Evolutionary conservation across 2,888 invertebrate genomes (phyloP), one percentile per base, ranked within the genome.

Genomic region (Eupithecia exiguata): DNA sequence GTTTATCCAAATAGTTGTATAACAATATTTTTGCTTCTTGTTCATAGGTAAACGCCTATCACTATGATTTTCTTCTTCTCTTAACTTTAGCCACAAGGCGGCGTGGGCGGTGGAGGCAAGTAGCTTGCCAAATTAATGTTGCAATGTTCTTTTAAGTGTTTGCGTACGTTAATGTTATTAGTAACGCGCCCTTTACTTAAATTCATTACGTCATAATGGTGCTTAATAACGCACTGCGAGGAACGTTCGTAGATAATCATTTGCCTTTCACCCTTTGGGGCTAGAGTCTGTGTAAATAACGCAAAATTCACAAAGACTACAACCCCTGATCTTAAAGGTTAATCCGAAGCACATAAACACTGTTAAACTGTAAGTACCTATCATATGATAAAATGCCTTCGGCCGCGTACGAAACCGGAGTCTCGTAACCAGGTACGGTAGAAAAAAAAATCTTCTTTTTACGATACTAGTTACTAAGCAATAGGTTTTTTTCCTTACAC

Each of bases 131-230:
- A 73, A 73, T 76, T 65, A 76, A 76, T 73, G 73, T 62, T 73
- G 70, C 75, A 75, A 76, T 76, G 70, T 76, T 76, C 75, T 71
- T 75, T 73, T 71, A 73, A 72, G 69, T 76, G 75, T 71, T 76
- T 76, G 75, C 75, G 73, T 62, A 61, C 68, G 68, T 72, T 74
- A 69, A 71, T 69, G 74, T 21, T 53, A 70, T 74, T 68, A 74
- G 63, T 72, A 70, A 75, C 70, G 75, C 36, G 68, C 70, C 61
- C 61, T 73, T 75, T 76, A 73, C 21, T 63, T 70, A 38, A 75
- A 75, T 72, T 72, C 65, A 75, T 65, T 66, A 38, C 38, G 68
- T 69, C 71, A 53, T 69, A 18, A 61, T 16, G 65, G 53, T 69
- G 46, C 58, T 62, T 74, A 40, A 49, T 10, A 38, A 65, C 35